These are phyloP conservation scores for Ammospiza caudacuta DNA, from an alignment of 2,113 vertebrate genomes.

Conservation along the genomic window DNA sequence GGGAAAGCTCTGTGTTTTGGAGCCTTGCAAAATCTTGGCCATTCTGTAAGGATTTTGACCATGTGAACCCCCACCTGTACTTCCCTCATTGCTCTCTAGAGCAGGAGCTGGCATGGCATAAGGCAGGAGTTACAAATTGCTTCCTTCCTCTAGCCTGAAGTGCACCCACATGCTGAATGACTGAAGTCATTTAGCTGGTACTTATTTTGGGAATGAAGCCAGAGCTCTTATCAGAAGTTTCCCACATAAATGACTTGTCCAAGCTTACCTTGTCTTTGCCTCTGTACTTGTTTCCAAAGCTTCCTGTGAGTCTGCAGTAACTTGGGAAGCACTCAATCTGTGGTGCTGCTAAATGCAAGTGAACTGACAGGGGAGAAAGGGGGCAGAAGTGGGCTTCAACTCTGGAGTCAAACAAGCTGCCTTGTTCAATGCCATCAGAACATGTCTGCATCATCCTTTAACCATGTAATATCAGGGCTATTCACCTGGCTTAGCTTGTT, in stretches of 20 bases:
- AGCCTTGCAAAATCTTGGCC: not conserved
- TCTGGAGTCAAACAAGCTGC: not conserved
- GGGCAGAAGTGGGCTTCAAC: not conserved
- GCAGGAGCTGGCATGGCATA: not conserved
- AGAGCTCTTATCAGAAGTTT: not conserved
- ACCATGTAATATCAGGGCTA: not conserved
- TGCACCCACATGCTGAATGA: not conserved
- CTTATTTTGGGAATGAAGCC: not conserved
- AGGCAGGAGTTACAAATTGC: constrained; percentile 4
- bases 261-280: not conserved
- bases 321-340: not conserved
- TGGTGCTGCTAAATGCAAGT: not conserved
- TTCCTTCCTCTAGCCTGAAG: constrained; percentile 30
- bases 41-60: not conserved
- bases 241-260: not conserved
- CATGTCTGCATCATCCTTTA: not conserved
- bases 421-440: not conserved
- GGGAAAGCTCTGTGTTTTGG: not conserved
- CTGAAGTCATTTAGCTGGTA: not conserved
- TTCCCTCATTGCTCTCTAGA: not conserved
- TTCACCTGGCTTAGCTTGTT: not conserved
- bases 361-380: not conserved
- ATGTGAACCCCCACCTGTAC: not conserved
- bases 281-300: not conserved
- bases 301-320: not conserved